These are phyloP conservation scores for Acanthochromis polyacanthus DNA, from an alignment of 2,113 vertebrate genomes.

Conservation along the genomic window DNA sequence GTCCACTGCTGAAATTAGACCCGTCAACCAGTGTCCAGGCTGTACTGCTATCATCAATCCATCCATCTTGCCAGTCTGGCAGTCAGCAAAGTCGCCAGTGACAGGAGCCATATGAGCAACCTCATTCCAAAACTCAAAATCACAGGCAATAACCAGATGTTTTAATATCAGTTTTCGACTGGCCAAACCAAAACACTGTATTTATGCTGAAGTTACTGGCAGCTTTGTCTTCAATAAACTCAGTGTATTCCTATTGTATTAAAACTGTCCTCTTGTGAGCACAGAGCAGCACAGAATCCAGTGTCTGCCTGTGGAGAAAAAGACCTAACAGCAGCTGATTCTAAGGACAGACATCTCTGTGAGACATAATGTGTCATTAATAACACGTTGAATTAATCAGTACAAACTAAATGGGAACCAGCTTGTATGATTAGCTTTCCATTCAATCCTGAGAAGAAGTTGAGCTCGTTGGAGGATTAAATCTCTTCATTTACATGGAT, in stretches of 20 bases:
- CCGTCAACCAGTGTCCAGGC: constrained; percentile 48
- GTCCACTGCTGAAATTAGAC: constrained; percentile 71
- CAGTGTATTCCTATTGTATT: not conserved
- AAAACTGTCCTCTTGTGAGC: not conserved
- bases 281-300: not conserved
- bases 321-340: constrained; percentile 1
- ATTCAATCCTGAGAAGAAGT: too few species aligned
- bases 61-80: constrained; percentile 39
- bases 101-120: constrained; percentile 8
- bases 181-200: constrained; percentile 1
- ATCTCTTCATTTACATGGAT: too few species aligned
- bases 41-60: constrained; percentile 52
- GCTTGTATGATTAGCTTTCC: not conserved
- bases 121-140: constrained; percentile 11
- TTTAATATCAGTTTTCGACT: constrained; percentile 26
- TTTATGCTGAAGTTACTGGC: too few species aligned
- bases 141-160: constrained; percentile 28
- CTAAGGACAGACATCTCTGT: not conserved
- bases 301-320: not conserved
- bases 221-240: too few species aligned
- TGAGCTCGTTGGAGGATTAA: too few species aligned
- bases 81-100: constrained; percentile 14
- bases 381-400: not conserved
- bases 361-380: not conserved
- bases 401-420: not conserved